Conservation (phyloP, 2,797 vertebrate genomes). For the Ispidina picta region DNA sequence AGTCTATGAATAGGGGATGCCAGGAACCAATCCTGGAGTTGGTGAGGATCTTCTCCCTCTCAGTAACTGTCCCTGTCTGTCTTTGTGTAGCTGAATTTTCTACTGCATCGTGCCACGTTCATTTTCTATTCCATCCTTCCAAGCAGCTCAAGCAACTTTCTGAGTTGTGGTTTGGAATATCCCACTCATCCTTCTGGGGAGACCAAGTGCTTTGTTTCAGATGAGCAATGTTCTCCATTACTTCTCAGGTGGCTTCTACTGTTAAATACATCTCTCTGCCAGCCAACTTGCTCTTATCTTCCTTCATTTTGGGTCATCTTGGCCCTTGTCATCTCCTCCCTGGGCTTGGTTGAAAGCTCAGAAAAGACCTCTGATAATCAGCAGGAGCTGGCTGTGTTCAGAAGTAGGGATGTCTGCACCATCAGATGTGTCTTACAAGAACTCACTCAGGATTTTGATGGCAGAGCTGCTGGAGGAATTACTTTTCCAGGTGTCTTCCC, state of each 20-base stretch:
- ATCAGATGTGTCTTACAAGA: not conserved
- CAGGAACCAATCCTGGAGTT: not conserved
- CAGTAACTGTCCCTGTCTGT: rapidly evolving
- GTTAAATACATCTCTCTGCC: not conserved
- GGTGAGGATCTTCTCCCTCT: not conserved
- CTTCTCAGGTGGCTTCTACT: not conserved
- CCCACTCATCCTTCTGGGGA: rapidly evolving
- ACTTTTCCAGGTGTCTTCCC: not conserved
- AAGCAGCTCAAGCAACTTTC: not conserved
- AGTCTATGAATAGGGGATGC: too few species aligned
- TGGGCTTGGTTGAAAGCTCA: not conserved
- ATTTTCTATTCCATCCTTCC: not conserved
- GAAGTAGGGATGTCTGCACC: not conserved
- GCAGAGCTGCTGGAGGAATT: not conserved
- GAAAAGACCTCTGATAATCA: not conserved
- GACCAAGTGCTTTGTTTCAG: not conserved
- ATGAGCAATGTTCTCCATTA: rapidly evolving
- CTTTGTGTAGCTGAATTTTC: not conserved
- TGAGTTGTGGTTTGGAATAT: rapidly evolving
- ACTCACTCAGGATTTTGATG: not conserved
- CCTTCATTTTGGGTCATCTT: not conserved
- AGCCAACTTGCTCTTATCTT: not conserved
- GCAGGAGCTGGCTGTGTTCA: not conserved
- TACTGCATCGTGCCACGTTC: not conserved
- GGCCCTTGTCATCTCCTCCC: not conserved